Percentiles rank a stretch among this genome's conserved stretches.
Conservation (phyloP, 2,113 vertebrate genomes). For the Isurus oxyrinchus region DNA sequence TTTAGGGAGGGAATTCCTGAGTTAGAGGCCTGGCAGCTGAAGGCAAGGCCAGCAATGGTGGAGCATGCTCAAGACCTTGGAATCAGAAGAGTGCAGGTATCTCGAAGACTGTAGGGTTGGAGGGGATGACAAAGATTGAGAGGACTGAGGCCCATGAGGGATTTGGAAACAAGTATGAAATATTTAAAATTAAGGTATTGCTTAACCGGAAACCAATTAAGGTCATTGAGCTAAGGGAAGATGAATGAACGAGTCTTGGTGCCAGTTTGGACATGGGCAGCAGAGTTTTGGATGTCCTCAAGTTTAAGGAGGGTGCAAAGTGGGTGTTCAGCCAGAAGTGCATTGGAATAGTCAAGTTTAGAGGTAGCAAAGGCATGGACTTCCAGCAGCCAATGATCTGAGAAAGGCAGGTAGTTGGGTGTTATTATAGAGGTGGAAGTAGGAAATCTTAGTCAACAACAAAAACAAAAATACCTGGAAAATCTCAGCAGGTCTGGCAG, state of each 20-base stretch:
- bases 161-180: background rate
- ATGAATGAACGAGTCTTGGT: background rate
- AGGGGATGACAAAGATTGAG: background rate
- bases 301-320: no score
- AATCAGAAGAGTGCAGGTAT: background rate
- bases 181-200: background rate
- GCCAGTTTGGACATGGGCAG: no score
- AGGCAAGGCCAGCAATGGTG: background rate
- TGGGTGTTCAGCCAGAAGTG: no score
- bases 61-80: background rate
- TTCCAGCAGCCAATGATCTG: no score
- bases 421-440: no score
- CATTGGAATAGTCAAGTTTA: no score
- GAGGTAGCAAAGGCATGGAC: no score
- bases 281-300: no score
- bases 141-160: background rate
- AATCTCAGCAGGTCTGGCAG: no score
- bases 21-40: background rate
- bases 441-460: no score
- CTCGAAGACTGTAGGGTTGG: background rate
- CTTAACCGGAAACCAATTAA: background rate
- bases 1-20: background rate
- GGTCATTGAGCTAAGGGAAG: background rate
- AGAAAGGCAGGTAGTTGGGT: no score
- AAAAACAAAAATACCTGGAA: no score